Evolutionary conservation across 1,140 invertebrate species (phyloP).

Genomic region (Palaemon carinicauda): DNA sequence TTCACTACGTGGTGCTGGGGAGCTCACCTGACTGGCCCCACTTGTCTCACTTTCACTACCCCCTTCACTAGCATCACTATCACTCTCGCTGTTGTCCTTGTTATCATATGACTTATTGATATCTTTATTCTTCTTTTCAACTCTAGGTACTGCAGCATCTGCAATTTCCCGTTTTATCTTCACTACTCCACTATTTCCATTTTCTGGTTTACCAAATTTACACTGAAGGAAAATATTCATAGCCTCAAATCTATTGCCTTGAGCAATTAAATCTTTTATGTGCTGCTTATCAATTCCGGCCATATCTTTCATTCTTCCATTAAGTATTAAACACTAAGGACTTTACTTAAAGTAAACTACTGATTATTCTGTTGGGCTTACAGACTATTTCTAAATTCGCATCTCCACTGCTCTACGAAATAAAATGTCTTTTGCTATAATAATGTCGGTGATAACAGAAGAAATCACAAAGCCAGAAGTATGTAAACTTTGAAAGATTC

Average conservation of each 20-base stretch:
- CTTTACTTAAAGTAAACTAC: not conserved
- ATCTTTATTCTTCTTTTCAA: slow-evolving; percentile 4
- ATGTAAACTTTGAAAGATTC: too few relatives aligned
- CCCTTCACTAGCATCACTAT: slow-evolving; percentile 35
- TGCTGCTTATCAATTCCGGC: slow-evolving; percentile 37
- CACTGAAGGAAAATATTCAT: slow-evolving; percentile 49
- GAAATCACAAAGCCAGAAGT: not conserved
- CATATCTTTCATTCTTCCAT: not conserved
- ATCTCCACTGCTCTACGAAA: too few relatives aligned
- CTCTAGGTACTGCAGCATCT: not conserved
- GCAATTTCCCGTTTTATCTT: slow-evolving; percentile 38
- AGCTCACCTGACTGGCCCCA: slow-evolving; percentile 21
- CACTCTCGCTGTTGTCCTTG: slow-evolving; percentile 29
- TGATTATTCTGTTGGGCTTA: not conserved
- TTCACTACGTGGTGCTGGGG: slow-evolving; percentile 29
- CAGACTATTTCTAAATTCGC: too few relatives aligned
- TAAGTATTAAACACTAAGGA: not conserved
- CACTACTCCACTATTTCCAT: not conserved
- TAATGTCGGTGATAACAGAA: not conserved
- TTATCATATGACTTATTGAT: not conserved
- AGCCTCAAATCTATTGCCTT: slow-evolving; percentile 48
- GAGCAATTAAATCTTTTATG: slow-evolving; percentile 43
- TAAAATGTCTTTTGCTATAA: not conserved
- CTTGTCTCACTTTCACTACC: slow-evolving; percentile 40
- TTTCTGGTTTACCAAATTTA: slow-evolving; percentile 46